Base-by-base conservation (phyloP, 2,113 vertebrate genomes). In the Podocnemis expansa region DNA sequence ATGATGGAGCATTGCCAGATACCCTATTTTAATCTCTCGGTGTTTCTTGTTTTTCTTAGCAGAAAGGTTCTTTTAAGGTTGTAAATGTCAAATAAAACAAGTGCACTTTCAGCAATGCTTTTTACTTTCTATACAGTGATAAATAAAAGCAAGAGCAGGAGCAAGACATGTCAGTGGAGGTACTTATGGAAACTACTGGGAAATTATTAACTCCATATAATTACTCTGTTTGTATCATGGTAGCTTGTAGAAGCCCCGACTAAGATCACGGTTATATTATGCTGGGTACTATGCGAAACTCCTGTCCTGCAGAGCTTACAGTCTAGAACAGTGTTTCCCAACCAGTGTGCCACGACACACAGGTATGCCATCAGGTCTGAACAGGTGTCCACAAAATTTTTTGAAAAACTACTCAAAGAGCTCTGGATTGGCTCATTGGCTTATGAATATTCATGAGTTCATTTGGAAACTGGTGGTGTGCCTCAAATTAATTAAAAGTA, bases 61-160 rank as follows among this genome's bases (percentile, higher is more conserved):
- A 56, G 63, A 80, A 95, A 85, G 82, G 49, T 67, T 92, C 84
- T 8, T 93, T 94, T 94, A 14, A 51, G 54, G 34, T 81, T 88
- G 94, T 90, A 89, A 94, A 81, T 27, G 88, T 58, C n/a, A 93
- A 80, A 94, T 86, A 78, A 88, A 85, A 89, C 82, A 89, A 16
- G 27, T 88, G 67, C 19, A 78, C 86, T 91, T 95, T 93, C 73
- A 89, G 47, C 38, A 90, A 79, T 3, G 3, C n/a, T 88, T 41
- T 0, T 2, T 93, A 82, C 83, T 88, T 82, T 89, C 78, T 89
- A n/a, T 90, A 83, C 41, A 38, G 51, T 84, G 88, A 96, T 96
- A 93, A 95, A 95, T 94, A 88, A 89, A 91, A 93, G 89, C 75
- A 0, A 80, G 76, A 75, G 75, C 80, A 86, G 51, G 80, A 84